Evolutionary conservation across 2,888 invertebrate genomes (phyloP).

Genomic region (Chelonus formosanus): DNA sequence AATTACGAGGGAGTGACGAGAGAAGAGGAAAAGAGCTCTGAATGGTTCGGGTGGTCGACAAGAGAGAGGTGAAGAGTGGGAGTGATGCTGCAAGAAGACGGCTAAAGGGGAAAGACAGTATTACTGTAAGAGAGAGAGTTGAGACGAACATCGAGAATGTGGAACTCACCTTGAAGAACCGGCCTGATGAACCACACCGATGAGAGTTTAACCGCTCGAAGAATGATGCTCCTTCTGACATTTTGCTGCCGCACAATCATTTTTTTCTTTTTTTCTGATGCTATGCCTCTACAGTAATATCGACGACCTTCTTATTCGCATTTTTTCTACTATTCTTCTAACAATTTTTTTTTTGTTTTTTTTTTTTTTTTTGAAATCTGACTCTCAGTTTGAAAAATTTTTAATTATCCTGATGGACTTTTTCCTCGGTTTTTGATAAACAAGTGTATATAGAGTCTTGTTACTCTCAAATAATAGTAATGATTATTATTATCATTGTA

Average conservation of each 20-base stretch:
- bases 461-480: too few species aligned
- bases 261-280: constrained; percentile 10
- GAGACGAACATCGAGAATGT: constrained; percentile 39
- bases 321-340: not conserved
- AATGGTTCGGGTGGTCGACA: constrained; percentile 41
- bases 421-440: not conserved
- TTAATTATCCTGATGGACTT: constrained; percentile 41
- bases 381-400: constrained; percentile 22
- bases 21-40: constrained; percentile 47
- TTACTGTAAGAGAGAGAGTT: too few species aligned
- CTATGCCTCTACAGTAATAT: not conserved
- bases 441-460: too few species aligned
- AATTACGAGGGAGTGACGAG: constrained; percentile 62
- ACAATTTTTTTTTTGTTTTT: not conserved
- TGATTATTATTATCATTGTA: too few species aligned
- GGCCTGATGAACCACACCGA: constrained; percentile 42
- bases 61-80: constrained; percentile 34
- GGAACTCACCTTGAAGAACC: constrained; percentile 45
- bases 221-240: constrained; percentile 38
- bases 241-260: constrained; percentile 31
- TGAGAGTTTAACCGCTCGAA: constrained; percentile 37
- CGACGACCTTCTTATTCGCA: not conserved
- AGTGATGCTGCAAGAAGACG: constrained; percentile 30
- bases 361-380: constrained; percentile 5
- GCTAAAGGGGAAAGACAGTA: constrained; percentile 28